phyloP scores from a whole-genome alignment of 2,113 vertebrate genomes.

The Microcebus lehilahytsara region DNA sequence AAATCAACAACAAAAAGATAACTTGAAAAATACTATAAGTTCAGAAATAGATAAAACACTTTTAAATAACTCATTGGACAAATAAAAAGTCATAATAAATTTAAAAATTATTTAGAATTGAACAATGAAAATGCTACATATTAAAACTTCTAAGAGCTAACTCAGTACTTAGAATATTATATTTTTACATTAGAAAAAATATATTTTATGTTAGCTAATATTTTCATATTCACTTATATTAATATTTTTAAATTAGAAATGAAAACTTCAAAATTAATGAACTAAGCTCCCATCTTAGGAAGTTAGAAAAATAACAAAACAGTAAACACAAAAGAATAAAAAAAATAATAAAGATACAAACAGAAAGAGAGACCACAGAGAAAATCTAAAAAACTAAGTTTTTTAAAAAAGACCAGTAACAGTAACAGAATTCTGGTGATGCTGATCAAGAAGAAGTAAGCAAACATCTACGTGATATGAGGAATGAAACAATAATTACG shows the following conservation, averaged over 20 bases:
- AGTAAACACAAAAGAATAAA: background rate
- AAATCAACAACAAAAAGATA: background rate
- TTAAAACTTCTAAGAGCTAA: background rate
- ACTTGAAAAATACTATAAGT: background rate
- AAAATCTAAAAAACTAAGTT: background rate
- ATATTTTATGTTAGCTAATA: background rate
- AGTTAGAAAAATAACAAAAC: background rate
- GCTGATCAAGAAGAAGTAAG: background rate
- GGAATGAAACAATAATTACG: background rate
- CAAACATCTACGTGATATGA: background rate
- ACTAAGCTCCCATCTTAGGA: background rate
- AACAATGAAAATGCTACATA: background rate
- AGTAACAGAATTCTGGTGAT: background rate
- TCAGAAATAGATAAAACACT: background rate
- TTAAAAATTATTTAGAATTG: background rate
- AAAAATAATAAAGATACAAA: background rate
- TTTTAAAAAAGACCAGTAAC: background rate
- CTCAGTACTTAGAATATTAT: background rate
- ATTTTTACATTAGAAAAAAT: background rate
- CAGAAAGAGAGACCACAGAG: background rate
- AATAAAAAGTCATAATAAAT: background rate
- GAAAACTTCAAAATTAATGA: background rate
- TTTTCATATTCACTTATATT: background rate
- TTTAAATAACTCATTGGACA: background rate
- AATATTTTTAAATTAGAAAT: background rate